Evolutionary conservation across 2,797 vertebrate genomes (phyloP), one percentile per base, ranked within the genome.

Genomic region (Semotilus atromaculatus): DNA sequence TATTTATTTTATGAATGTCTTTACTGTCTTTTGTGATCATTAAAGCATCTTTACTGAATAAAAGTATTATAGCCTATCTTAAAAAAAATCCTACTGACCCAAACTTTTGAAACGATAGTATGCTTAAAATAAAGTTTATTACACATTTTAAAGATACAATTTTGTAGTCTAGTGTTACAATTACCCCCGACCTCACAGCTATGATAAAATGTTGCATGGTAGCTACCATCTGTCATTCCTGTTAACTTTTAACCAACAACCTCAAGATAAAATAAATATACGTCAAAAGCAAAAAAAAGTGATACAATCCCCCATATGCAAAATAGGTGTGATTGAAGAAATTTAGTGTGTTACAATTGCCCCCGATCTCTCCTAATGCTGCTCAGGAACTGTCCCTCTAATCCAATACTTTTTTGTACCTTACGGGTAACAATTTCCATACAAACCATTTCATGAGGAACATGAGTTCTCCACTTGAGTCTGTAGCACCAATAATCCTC

Each of bases 401-500:
- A 51, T 53, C 74, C 18, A 81, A 67, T 66, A 88, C 66, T 84
- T 80, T 73, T 72, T 83, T 80, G 68, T 36, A 77, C 31, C 18
- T 85, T 72, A 73, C 64, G 18, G 77, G 64, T 51, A 78, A 66
- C 36, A 81, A 34, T n/a, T 31, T 21, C 19, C 14, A 75, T 86
- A 96, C 97, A 90, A 92, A 99, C 98, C 98, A 99, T 94, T 99
- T 99, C 98, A 99, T 99, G 87, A 99, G 96, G 94, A 99, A 99
- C 98, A 99, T 99, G 88, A 99, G 97, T 88, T 99, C 98, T 93
- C 98, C 98, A 73, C 98, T 99, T 88, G 98, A 99, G 79, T 99
- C 98, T 38, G 98, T 99, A 88, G 98, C 98, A 7, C 98, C 98
- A 40, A 99, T 99, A 88, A 99, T 99, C 84, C 98, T 93, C 88